These are phyloP conservation scores for Sylvilagus bachmani DNA, from an alignment of 2,113 vertebrate species.

Conservation along the genomic window DNA sequence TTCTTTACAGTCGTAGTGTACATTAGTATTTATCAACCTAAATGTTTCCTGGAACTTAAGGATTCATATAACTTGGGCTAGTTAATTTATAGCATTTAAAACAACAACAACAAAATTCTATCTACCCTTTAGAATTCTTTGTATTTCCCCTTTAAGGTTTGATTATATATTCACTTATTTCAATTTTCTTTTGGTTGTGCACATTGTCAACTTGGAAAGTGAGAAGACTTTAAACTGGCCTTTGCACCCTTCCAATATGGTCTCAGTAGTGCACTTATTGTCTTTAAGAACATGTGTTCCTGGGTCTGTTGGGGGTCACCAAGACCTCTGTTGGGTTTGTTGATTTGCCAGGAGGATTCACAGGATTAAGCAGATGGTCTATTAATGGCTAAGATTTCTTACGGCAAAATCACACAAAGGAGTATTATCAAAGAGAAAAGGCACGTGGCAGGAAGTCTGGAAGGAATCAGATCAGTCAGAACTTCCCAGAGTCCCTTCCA, in stretches of 20 bases:
- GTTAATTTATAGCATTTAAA: neutral
- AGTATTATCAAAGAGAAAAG: neutral
- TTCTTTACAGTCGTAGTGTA: slow-evolving; percentile 30
- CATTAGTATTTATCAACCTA: slow-evolving; percentile 17
- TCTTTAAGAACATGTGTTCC: neutral
- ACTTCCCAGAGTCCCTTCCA: neutral
- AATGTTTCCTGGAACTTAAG: neutral
- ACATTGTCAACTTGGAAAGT: neutral
- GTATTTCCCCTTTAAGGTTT: neutral
- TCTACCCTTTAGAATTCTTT: neutral
- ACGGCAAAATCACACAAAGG: neutral
- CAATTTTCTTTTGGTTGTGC: slow-evolving; percentile 7
- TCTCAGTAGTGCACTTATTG: neutral
- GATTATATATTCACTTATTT: neutral
- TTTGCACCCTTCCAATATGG: no score
- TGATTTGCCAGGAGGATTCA: neutral
- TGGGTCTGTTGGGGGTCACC: neutral
- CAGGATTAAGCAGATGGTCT: neutral
- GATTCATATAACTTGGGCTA: neutral
- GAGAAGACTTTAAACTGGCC: no score
- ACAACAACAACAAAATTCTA: neutral
- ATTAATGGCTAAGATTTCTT: neutral
- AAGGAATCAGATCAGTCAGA: neutral
- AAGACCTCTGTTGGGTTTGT: neutral
- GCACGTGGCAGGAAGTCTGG: neutral